These are phyloP conservation scores for Phortica okadai DNA, from an alignment of 2,888 invertebrate species.

Conservation along the genomic window DNA sequence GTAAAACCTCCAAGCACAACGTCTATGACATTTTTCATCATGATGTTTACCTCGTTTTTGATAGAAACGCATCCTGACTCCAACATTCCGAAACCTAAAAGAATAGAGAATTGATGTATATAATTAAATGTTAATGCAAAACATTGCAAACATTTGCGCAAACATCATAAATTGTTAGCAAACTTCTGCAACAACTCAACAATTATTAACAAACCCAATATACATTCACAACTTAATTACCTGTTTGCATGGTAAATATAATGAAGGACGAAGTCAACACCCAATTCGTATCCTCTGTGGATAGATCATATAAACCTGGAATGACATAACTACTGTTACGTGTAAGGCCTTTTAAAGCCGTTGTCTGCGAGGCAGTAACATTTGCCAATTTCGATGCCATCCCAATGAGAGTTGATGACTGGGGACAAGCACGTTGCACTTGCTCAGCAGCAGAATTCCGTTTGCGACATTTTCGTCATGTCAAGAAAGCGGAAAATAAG, in stretches of 20 bases:
- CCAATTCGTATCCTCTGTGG: slow-evolving; percentile 91
- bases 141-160: background rate
- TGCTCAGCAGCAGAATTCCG: background rate
- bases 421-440: background rate
- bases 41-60: slow-evolving; percentile 96
- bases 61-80: slow-evolving; percentile 95
- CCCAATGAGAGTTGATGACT: slow-evolving; percentile 5
- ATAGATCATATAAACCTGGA: slow-evolving; percentile 82
- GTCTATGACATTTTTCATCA: slow-evolving; percentile 97
- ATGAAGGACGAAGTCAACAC: slow-evolving; percentile 92
- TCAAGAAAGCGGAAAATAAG: background rate
- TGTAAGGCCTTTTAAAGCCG: slow-evolving; percentile 69
- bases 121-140: background rate
- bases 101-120: background rate
- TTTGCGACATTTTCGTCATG: slow-evolving; percentile 31
- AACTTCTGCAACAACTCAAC: background rate
- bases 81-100: slow-evolving; percentile 91
- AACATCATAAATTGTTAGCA: background rate
- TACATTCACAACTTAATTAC: slow-evolving; percentile 74
- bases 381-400: slow-evolving; percentile 69
- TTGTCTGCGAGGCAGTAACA: slow-evolving; percentile 67
- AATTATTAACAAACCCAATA: background rate
- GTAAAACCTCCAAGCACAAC: slow-evolving; percentile 92
- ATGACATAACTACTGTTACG: slow-evolving; percentile 76
- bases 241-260: slow-evolving; percentile 96